Base-by-base conservation (phyloP, 2,797 vertebrate species). In the Sardinella longiceps region DNA sequence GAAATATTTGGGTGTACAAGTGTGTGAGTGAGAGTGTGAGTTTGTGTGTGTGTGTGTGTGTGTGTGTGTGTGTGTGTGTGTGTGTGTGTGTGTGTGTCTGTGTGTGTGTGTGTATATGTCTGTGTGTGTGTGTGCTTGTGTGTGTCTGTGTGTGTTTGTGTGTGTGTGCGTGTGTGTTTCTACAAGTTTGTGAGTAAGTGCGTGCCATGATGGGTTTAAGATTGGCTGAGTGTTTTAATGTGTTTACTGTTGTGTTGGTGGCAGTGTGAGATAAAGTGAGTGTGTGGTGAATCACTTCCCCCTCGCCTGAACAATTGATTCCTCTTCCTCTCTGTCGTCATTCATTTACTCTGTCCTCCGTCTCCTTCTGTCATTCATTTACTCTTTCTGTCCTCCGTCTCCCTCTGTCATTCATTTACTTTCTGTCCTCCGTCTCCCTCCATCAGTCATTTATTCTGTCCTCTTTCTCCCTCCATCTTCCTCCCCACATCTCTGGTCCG, bases 91-190 rank as follows among this genome's bases (percentile, higher is more conserved):
- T n/a, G 66, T 70, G 30, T 5, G 14, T 37, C 4, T 70, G 9
- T 11, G 60, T 12, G n/a, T 63, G n/a, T 28, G 56, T 11, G n/a
- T 28, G 25, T 14, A 11, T 33, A 97, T 96, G 90, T 91, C 91
- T 82, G 46, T 70, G 28, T 15, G 9, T 33, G 9, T 66, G 63
- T 14, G 28, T 15, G 25, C 33, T 28, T 37, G 63, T 18, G 63
- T 33, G 28, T 37, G 11, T 20, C 28, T 70, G 10, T 15, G 30
- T 39, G 18, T 43, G 28, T 20, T 28, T 33, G 14, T 23, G 70
- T 77, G 70, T 23, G 37, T 43, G 33, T 77, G 12, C 12, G 63
- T 18, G 63, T 33, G 28, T 37, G 11, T 20, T 12, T 70, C 7
- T 15, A 15, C 20, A 5, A 23, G 28, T 20, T 28, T 33, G 14